Conservation (phyloP, 2,888 invertebrate species). For the Hypena proboscidalis region DNA sequence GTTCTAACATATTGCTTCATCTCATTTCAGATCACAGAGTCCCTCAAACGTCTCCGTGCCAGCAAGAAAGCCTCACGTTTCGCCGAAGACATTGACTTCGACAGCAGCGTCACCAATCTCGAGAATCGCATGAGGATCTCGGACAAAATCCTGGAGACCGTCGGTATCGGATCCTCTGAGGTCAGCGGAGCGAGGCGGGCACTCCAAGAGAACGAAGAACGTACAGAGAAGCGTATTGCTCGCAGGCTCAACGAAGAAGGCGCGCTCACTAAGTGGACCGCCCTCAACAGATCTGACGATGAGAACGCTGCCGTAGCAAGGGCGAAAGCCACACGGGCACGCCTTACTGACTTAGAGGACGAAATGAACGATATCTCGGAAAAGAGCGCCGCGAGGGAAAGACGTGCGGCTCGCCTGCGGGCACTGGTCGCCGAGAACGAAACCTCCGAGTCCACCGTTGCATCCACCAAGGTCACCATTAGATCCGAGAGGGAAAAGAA, state of each 20-base stretch:
- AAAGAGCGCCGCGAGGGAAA: constrained; percentile 88
- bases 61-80: constrained; percentile 85
- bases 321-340: constrained; percentile 88
- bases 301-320: constrained; percentile 86
- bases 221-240: constrained; percentile 77
- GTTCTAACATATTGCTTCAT: constrained; percentile 10
- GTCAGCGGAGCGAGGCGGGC: constrained; percentile 79
- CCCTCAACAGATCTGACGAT: constrained; percentile 81
- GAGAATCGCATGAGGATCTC: constrained; percentile 86
- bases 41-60: constrained; percentile 86
- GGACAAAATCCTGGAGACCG: constrained; percentile 87
- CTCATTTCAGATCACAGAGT: constrained; percentile 84
- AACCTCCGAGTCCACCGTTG: constrained; percentile 59
- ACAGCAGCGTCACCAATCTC: constrained; percentile 84
- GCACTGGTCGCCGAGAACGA: constrained; percentile 88
- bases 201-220: constrained; percentile 76
- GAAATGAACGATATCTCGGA: constrained; percentile 91
- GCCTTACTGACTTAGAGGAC: constrained; percentile 89
- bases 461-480: constrained; percentile 69
- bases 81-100: constrained; percentile 87
- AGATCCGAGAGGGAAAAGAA: constrained; percentile 79
- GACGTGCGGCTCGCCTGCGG: constrained; percentile 88
- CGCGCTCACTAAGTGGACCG: constrained; percentile 87
- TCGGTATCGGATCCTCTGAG: constrained; percentile 86
- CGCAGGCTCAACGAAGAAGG: constrained; percentile 73